These are phyloP conservation scores for Caerostris extrusa DNA, from an alignment of 1,140 invertebrate species.

Conservation along the genomic window DNA sequence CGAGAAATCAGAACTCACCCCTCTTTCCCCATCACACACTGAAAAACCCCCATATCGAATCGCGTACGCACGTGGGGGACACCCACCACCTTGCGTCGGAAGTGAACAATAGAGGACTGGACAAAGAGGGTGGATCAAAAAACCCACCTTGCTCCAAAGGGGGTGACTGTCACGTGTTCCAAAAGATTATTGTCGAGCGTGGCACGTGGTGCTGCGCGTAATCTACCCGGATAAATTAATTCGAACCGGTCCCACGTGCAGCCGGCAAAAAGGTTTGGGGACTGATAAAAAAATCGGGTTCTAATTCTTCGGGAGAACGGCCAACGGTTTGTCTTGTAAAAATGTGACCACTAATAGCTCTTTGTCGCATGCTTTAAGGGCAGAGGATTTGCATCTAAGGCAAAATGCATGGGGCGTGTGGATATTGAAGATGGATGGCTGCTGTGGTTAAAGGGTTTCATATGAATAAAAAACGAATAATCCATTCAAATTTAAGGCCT, in stretches of 20 bases:
- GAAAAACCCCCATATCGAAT: slow-evolving; percentile 48
- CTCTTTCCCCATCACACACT: background rate
- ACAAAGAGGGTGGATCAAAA: slow-evolving; percentile 55
- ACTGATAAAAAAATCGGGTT: slow-evolving; percentile 54
- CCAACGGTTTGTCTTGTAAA: background rate
- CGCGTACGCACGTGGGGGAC: slow-evolving; percentile 31
- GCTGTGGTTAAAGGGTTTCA: background rate
- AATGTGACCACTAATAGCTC: slow-evolving; percentile 59
- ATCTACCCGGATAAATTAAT: slow-evolving; percentile 74
- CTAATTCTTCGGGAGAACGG: background rate
- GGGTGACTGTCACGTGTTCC: slow-evolving; percentile 44
- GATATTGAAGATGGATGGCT: slow-evolving; percentile 10
- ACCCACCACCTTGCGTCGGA: slow-evolving; percentile 1
- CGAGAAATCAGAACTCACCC: slow-evolving; percentile 59
- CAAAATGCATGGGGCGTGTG: slow-evolving; percentile 36
- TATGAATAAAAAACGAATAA: background rate
- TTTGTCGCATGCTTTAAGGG: background rate
- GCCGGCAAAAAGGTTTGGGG: background rate
- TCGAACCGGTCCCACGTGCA: slow-evolving; percentile 65
- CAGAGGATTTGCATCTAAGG: background rate
- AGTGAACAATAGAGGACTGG: background rate
- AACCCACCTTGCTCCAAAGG: slow-evolving; percentile 50
- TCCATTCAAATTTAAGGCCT: background rate
- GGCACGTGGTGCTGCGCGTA: slow-evolving; percentile 67
- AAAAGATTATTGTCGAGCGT: slow-evolving; percentile 57